Evolutionary conservation across 2,113 vertebrate species (phyloP).

Genomic region (Rissa tridactyla): DNA sequence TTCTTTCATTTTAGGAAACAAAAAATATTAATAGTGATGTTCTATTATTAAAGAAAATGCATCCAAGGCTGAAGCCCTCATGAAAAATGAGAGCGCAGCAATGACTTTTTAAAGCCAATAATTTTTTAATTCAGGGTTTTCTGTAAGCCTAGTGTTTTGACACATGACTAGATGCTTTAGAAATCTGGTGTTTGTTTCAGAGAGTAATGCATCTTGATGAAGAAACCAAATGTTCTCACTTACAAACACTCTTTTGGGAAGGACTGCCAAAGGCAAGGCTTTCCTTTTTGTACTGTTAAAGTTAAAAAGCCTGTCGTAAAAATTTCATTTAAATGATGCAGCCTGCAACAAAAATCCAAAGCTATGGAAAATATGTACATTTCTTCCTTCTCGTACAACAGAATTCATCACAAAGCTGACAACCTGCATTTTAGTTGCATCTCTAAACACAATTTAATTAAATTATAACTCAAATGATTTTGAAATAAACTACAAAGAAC

Average conservation of each 20-base stretch:
- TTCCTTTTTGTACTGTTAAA: background rate
- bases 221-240: conserved; percentile 44
- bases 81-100: background rate
- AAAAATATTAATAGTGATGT: background rate
- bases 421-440: background rate
- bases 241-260: conserved; percentile 12
- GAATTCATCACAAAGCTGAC: background rate
- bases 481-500: background rate
- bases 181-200: conserved; percentile 45
- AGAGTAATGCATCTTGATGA: conserved; percentile 16
- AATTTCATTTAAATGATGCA: background rate
- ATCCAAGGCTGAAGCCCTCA: background rate
- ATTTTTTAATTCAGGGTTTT: background rate
- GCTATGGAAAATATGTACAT: background rate
- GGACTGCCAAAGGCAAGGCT: conserved; percentile 18
- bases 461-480: background rate
- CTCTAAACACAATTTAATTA: background rate
- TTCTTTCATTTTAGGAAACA: background rate
- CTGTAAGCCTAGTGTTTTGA: conserved; percentile 26
- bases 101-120: background rate
- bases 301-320: background rate
- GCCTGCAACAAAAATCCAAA: conserved; percentile 19
- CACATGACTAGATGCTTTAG: conserved; percentile 3
- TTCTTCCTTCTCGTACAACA: background rate
- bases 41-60: background rate